Base-by-base conservation (phyloP, 2,888 invertebrate species). In the Nomada fucata region DNA sequence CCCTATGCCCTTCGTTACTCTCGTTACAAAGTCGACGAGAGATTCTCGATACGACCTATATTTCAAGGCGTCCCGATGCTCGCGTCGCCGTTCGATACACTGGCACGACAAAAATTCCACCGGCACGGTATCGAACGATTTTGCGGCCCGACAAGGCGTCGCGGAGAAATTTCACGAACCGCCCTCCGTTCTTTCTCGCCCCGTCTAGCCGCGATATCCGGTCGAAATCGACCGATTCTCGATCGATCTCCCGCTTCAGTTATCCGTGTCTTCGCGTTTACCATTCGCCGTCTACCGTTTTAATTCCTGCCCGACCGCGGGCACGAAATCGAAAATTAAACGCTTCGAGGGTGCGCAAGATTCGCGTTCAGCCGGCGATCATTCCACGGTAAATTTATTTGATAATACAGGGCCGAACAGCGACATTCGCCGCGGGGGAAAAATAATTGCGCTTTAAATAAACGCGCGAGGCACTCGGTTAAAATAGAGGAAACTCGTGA, bases 1-100 rank as follows among this genome's bases (percentile, higher is more conserved):
- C 67, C 82, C 65, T 44, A 61, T 29, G 76, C 65, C 75, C 82
- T 77, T 73, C 76, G 76, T 71, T 71, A 63, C 64, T 50, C 73
- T 55, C 61, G 71, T 79, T 71, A 71, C 71, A 59, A 76, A 81
- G 71, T 69, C 76, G 70, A 71, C 67, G 67, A 69, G 68, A 68
- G 72, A 72, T 76, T 72, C 67, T 64, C 81, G 76, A 76, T 63
- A 57, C 76, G 76, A 80, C 68, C 76, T 81, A 81, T 81, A 79
- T 82, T 74, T 61, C 65, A 57, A 64, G 47, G 69, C 57, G 42
- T 61, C 42, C 60, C 55, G 26, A 29, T 4, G 55, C 68, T 44
- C 64, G 60, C 60, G 60, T 29, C 52, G 7, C 23, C 18, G 44
- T 44, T 52, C 29, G 64, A 36, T 26, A 26, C 68, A 55, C 2